Conservation (phyloP, 2,797 vertebrate species). For the Neopelma chrysocephalum region DNA sequence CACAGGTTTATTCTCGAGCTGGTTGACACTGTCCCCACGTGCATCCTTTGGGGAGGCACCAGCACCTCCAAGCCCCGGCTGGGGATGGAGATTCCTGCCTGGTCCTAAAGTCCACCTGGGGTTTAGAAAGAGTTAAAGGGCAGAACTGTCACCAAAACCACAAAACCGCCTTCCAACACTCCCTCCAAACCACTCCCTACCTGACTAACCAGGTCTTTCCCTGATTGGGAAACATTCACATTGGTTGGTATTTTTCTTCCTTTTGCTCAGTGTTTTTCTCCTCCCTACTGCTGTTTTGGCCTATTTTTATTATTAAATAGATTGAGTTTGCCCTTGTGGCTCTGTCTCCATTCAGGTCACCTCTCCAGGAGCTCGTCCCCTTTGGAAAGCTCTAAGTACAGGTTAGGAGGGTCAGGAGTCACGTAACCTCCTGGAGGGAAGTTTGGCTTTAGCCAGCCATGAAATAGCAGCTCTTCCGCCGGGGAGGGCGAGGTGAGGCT, state of each 20-base stretch:
- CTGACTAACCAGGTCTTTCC: neutral
- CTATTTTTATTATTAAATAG: slow-evolving; percentile 13
- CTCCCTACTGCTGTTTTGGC: neutral
- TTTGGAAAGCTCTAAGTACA: slow-evolving; percentile 87
- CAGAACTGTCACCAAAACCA: neutral
- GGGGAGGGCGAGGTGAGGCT: neutral
- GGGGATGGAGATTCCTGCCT: rapidly evolving
- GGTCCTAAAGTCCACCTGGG: neutral
- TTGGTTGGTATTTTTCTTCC: neutral
- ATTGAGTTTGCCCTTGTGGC: slow-evolving; percentile 73
- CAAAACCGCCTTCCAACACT: neutral
- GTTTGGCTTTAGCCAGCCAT: slow-evolving; percentile 84
- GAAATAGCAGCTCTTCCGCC: slow-evolving; percentile 69
- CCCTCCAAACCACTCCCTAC: neutral
- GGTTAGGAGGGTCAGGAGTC: slow-evolving; percentile 89
- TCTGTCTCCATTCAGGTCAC: slow-evolving; percentile 72
- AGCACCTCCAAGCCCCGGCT: rapidly evolving
- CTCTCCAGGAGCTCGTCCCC: slow-evolving; percentile 76
- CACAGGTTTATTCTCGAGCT: neutral
- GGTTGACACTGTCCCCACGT: rapidly evolving
- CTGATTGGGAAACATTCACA: neutral
- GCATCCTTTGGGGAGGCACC: neutral
- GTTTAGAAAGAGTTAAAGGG: neutral
- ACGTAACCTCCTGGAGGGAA: slow-evolving; percentile 82
- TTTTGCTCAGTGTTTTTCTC: neutral